phyloP scores from a whole-genome alignment of 1,140 invertebrate genomes.

The Rhagoletis zephyria region DNA sequence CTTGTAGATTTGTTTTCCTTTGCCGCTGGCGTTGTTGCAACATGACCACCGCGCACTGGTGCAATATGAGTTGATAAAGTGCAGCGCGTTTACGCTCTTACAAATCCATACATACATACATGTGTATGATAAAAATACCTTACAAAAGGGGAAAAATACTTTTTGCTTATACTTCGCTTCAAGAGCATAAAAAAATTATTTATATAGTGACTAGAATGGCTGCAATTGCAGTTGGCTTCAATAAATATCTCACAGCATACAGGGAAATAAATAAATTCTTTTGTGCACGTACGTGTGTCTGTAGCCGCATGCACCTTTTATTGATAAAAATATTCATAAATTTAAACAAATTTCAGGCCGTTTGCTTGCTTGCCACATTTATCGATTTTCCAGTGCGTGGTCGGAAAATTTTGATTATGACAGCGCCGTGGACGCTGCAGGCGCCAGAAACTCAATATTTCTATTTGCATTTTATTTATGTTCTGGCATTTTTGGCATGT shows the following conservation, averaged over 20 bases:
- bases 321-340: slow-evolving; percentile 40
- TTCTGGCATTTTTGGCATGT: slow-evolving; percentile 1
- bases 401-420: slow-evolving; percentile 51
- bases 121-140: background rate
- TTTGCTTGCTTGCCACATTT: slow-evolving; percentile 30
- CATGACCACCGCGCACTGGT: slow-evolving; percentile 29
- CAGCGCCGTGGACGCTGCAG: background rate
- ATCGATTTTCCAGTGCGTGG: slow-evolving; percentile 42
- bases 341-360: background rate
- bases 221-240: slow-evolving; percentile 34
- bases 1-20: background rate
- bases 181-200: background rate
- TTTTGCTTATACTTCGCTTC: slow-evolving; percentile 8
- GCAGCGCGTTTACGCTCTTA: background rate
- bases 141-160: background rate
- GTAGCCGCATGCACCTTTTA: background rate
- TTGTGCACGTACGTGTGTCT: background rate
- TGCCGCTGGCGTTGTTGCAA: slow-evolving; percentile 15
- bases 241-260: background rate
- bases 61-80: slow-evolving; percentile 48
- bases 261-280: background rate
- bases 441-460: slow-evolving; percentile 48
- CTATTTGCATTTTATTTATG: slow-evolving; percentile 42
- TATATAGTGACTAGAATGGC: slow-evolving; percentile 20
- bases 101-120: background rate